Percentiles rank a stretch among this genome's conserved stretches.
phyloP scores from a whole-genome alignment of 2,113 vertebrate species.

The Noturus placidus region DNA sequence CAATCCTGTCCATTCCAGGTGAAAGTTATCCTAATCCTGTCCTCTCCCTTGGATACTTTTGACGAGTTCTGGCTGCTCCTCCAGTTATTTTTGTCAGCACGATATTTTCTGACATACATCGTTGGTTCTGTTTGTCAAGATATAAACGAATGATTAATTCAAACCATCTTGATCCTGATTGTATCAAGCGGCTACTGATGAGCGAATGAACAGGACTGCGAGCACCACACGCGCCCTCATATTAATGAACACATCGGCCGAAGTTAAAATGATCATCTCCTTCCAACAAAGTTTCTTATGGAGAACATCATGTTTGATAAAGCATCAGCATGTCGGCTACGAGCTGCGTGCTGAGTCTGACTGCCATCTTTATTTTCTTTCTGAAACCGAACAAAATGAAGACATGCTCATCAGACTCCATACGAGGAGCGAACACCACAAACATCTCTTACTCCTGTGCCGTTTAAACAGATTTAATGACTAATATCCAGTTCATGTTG shows the following conservation, averaged over 20 bases:
- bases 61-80: neutral
- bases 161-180: neutral
- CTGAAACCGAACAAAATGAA: neutral
- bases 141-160: neutral
- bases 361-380: neutral
- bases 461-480: neutral
- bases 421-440: neutral
- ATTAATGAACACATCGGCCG: neutral
- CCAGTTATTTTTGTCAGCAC: neutral
- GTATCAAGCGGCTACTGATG: neutral
- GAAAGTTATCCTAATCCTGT: neutral
- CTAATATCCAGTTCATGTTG: neutral
- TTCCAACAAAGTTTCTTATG: neutral
- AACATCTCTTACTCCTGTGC: neutral
- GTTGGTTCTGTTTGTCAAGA: neutral
- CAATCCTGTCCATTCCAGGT: neutral
- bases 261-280: neutral
- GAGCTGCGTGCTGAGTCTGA: neutral
- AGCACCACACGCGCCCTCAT: neutral
- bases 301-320: neutral
- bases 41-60: neutral
- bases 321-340: neutral
- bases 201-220: neutral
- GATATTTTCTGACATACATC: neutral
- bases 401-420: neutral